These are phyloP conservation scores for Microplitis deprimator DNA, from an alignment of 2,888 invertebrate species.

Conservation along the genomic window DNA sequence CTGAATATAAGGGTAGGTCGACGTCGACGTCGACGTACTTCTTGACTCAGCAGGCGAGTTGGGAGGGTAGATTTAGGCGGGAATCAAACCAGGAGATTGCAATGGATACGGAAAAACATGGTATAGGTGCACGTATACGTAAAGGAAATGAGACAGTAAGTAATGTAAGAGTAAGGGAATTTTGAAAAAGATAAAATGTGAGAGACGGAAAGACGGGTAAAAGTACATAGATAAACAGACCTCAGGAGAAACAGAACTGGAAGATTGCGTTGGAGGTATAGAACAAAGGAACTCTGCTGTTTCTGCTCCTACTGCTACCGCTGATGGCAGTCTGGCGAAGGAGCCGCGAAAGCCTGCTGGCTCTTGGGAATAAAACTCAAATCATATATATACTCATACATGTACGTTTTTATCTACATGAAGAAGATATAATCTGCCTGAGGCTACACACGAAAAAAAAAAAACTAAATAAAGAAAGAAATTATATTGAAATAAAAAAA, in stretches of 20 bases:
- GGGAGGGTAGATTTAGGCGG: neutral
- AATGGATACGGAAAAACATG: neutral
- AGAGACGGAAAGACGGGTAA: slow-evolving; percentile 34
- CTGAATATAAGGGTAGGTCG: neutral
- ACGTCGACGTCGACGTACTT: neutral
- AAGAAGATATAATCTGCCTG: neutral
- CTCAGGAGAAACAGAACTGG: slow-evolving; percentile 51
- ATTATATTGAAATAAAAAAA: neutral
- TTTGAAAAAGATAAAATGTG: slow-evolving; percentile 5
- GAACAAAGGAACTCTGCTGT: slow-evolving; percentile 42
- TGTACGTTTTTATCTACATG: neutral
- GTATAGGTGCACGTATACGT: neutral
- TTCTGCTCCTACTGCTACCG: neutral
- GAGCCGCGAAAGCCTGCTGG: slow-evolving; percentile 9
- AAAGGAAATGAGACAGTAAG: neutral
- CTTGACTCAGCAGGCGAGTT: neutral
- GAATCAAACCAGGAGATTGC: neutral
- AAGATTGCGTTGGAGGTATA: slow-evolving; percentile 51
- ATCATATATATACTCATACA: neutral
- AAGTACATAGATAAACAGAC: slow-evolving; percentile 57
- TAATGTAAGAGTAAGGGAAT: neutral
- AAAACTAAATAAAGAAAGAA: neutral
- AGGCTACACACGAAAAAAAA: neutral
- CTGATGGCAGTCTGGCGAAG: neutral
- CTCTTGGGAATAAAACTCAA: slow-evolving; percentile 8